Base-by-base conservation (phyloP, 2,797 vertebrate species). In the Pagetopsis macropterus region DNA sequence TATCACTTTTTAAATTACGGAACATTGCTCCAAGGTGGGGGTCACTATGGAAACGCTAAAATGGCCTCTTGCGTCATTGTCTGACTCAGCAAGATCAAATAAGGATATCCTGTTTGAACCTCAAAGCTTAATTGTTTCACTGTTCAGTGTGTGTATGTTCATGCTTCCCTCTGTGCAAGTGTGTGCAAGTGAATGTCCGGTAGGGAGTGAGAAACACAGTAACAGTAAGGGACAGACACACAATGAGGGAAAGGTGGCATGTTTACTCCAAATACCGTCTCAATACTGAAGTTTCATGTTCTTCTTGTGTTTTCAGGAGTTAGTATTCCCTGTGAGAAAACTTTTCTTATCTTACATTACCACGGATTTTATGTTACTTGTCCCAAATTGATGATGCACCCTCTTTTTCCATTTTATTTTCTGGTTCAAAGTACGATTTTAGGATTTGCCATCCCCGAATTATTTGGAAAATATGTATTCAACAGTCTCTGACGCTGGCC, bases 81-180 rank as follows among this genome's bases (percentile, higher is more conserved):
- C 68, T 85, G 73, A 89, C 71, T 88, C 71, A 72, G 78, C 43
- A 1, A 72, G 64, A 70, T 89, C 75, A 87, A 86, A 89, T 78
- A 70, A 89, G 85, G 81, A 89, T 66, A 62, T 91, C 87, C 84
- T 89, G 82, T 86, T 89, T 78, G 40, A 86, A 78, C 44, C 66
- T 71, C 21, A 15, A 45, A 51, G 60, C 61, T 41, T 72, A 55
- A 85, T 78, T 83, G 78, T 86, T 83, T 23, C 33, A 74, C 52
- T 48, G 56, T 27, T 71, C 17, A 5, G 48, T 44, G 70, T 82
- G 61, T 52, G 67, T 76, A 4, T 67, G 55, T 81, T 56, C 41
- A 33, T 81, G 49, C 15, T 56, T 80, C 51, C 37, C 15, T 50
- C 54, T 60, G 49, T 63, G 48, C 37, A 70, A 33, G 70, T 81